Conservation (phyloP, 92 coral and sea anemone genomes). For the Anthopleura xanthogrammica region DNA sequence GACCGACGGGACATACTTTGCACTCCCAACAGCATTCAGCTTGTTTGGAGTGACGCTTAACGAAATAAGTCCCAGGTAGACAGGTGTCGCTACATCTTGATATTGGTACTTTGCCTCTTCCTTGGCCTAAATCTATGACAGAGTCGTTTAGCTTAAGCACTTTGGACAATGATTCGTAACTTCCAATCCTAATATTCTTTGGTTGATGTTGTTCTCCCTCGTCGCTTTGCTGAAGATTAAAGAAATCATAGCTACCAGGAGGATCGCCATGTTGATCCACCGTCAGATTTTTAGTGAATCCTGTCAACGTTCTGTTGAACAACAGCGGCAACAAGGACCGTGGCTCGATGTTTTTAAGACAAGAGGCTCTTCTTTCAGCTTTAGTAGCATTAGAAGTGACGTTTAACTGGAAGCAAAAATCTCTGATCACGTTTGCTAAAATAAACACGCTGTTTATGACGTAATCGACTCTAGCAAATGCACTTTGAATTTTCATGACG, state of each 20-base stretch:
- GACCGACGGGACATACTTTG: constrained; percentile 46
- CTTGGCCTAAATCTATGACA: constrained; percentile 3
- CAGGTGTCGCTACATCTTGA: constrained; percentile 56
- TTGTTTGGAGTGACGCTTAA: constrained; percentile 20
- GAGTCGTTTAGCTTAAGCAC: constrained; percentile 25
- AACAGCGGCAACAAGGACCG: constrained; percentile 41
- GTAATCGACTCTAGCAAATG: constrained; percentile 55
- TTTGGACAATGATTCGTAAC: constrained; percentile 19
- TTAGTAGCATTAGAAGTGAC: background rate
- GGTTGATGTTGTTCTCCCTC: background rate
- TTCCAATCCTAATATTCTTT: constrained; percentile 15
- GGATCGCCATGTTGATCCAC: constrained; percentile 63
- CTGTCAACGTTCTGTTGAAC: constrained; percentile 42
- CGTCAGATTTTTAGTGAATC: constrained; percentile 39
- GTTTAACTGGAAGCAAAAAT: constrained; percentile 25
- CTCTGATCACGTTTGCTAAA: constrained; percentile 51
- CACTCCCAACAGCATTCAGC: constrained; percentile 78
- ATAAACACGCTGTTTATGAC: constrained; percentile 72
- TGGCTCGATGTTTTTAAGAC: constrained; percentile 38
- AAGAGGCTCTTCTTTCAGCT: constrained; percentile 22
- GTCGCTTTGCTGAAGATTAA: constrained; percentile 35
- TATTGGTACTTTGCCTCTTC: background rate
- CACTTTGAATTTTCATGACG: background rate
- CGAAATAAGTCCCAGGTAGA: constrained; percentile 55
- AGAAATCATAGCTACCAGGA: constrained; percentile 53